phyloP scores from a whole-genome alignment of 2,888 invertebrate genomes.

The Capitulum mitella region DNA sequence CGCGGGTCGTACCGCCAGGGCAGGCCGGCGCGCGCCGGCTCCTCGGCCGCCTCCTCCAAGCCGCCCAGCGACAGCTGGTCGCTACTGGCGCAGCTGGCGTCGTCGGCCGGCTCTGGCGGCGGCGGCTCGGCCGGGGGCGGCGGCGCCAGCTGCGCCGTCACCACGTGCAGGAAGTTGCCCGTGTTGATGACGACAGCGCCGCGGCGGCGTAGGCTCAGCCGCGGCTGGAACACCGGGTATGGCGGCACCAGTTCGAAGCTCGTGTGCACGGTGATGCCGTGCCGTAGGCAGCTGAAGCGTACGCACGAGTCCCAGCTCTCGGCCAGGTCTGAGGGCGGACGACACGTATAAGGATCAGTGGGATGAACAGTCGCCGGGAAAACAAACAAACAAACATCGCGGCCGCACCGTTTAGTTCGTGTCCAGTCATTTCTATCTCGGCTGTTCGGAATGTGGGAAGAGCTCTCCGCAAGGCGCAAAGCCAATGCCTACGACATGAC shows the following conservation, averaged over 20 bases:
- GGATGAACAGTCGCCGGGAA: too few relatives aligned
- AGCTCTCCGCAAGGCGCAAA: too few relatives aligned
- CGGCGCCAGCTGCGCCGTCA: constrained; percentile 52
- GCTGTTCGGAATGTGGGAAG: too few relatives aligned
- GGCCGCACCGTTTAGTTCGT: too few relatives aligned
- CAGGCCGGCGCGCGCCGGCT: not conserved
- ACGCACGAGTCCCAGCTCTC: constrained; percentile 54
- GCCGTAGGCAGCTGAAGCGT: constrained; percentile 68
- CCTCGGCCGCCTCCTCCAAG: not conserved
- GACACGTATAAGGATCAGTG: too few relatives aligned
- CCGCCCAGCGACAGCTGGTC: constrained; percentile 9
- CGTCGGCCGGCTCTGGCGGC: not conserved
- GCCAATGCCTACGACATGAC: too few relatives aligned
- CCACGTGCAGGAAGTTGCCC: constrained; percentile 73
- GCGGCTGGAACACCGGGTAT: constrained; percentile 60
- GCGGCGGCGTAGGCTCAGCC: constrained; percentile 47
- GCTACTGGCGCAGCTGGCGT: constrained; percentile 6
- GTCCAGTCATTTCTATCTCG: too few relatives aligned
- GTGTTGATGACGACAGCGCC: constrained; percentile 69
- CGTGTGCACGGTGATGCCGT: constrained; percentile 85
- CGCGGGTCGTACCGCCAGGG: constrained; percentile 16
- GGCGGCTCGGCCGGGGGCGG: not conserved
- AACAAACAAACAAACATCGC: too few relatives aligned
- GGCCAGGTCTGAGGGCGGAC: constrained; percentile 46
- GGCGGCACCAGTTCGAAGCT: constrained; percentile 84